These are phyloP conservation scores for Trachelipus rathkii DNA, from an alignment of 1,140 invertebrate species.

Conservation along the genomic window DNA sequence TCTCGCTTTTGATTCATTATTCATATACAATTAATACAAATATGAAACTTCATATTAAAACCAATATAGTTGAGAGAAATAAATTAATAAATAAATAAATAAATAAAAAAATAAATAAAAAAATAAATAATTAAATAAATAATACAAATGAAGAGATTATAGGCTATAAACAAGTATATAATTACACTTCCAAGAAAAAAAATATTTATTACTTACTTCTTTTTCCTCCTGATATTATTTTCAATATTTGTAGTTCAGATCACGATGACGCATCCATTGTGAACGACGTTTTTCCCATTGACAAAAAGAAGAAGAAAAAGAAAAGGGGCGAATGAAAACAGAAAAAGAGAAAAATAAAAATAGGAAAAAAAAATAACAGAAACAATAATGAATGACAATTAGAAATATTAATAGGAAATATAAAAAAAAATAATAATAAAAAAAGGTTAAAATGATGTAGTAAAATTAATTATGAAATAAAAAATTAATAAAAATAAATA, in stretches of 20 bases:
- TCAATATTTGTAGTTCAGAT: neutral
- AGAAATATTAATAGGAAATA: neutral
- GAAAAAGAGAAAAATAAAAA: neutral
- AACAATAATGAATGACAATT: too few species aligned
- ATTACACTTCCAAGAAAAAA: neutral
- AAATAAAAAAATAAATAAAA: neutral
- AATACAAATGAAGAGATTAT: neutral
- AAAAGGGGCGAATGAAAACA: neutral
- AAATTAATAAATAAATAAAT: too few species aligned
- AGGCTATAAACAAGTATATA: neutral
- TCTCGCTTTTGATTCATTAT: too few species aligned
- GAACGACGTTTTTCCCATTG: neutral
- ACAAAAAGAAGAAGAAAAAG: slow-evolving; percentile 11
- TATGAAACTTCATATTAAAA: too few species aligned
- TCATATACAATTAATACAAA: too few species aligned
- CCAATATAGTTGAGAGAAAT: too few species aligned
- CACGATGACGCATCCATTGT: neutral
- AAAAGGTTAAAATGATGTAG: too few species aligned
- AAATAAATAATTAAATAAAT: neutral
- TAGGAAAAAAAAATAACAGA: too few species aligned
- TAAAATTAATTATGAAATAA: too few species aligned
- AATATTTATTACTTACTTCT: slow-evolving; percentile 36
- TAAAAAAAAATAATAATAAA: slow-evolving; percentile 21
- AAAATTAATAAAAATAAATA: slow-evolving; percentile 14
- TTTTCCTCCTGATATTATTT: slow-evolving; percentile 34